Conservation (phyloP, 2,113 vertebrate genomes). For the Amphiprion ocellaris region DNA sequence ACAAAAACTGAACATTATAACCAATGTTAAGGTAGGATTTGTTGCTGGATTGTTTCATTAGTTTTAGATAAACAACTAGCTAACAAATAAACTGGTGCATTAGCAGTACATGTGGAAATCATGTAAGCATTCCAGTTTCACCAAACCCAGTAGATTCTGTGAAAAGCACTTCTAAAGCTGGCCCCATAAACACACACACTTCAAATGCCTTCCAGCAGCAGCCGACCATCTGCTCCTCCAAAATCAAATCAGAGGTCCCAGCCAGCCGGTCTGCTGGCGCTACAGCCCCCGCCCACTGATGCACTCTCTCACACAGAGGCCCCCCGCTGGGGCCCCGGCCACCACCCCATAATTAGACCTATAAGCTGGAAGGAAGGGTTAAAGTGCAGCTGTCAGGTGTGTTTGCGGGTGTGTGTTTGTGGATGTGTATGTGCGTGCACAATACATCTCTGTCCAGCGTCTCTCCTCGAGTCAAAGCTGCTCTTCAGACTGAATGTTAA, state of each 20-base stretch:
- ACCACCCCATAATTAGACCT: slow-evolving; percentile 73
- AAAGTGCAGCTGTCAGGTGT: slow-evolving; percentile 81
- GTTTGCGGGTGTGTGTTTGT: slow-evolving; percentile 33
- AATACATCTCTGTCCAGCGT: slow-evolving; percentile 72
- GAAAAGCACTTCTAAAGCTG: slow-evolving; percentile 11
- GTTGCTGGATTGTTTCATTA: background rate
- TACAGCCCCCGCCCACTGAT: slow-evolving; percentile 23
- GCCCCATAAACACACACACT: slow-evolving; percentile 35
- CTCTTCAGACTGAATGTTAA: slow-evolving; percentile 71
- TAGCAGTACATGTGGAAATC: background rate
- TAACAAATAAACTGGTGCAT: slow-evolving; percentile 15
- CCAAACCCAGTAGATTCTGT: slow-evolving; percentile 6
- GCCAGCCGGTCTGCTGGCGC: slow-evolving; percentile 54
- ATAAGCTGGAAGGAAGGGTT: slow-evolving; percentile 63
- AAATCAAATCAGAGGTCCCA: slow-evolving; percentile 75
- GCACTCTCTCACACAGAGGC: background rate
- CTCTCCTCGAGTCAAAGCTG: slow-evolving; percentile 47
- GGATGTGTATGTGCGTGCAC: slow-evolving; percentile 38
- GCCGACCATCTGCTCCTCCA: slow-evolving; percentile 80
- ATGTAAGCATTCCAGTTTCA: background rate
- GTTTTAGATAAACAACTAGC: background rate
- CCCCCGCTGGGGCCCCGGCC: slow-evolving; percentile 37
- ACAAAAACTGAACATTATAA: background rate
- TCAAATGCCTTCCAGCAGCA: slow-evolving; percentile 70
- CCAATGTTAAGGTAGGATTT: background rate